Evolutionary conservation across 2,797 vertebrate genomes (phyloP), one percentile per base, ranked within the genome.

Genomic region (Erpetoichthys calabaricus): DNA sequence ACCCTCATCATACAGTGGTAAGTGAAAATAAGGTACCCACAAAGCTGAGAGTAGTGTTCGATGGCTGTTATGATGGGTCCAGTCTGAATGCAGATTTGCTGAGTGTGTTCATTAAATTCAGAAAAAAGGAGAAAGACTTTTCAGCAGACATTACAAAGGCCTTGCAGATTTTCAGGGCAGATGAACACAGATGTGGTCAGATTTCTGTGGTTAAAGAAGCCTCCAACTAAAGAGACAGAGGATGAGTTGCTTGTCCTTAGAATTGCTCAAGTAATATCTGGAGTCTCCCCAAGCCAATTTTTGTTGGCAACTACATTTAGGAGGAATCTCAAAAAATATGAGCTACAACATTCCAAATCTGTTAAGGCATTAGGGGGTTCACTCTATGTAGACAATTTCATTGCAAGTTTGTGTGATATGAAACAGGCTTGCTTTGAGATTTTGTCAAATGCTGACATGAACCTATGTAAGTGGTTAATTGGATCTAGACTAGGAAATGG

Each of bases 21-120:
- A 53, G 58, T 8, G 63, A 58, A 5, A 53, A 59, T 43, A 62
- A 57, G 7, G 45, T 44, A n/a, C 66, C 60, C 47, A 66, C 66
- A 0, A 66, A 56, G 41, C 52, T 63, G 10, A 46, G 57, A 57
- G 56, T 68, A 1, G 63, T 64, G 0, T 64, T 67, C 47, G 61
- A 68, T 66, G 60, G 59, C 9, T 44, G 63, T 3, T 6, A 64
- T 1, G 47, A 60, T 0, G 59, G 67, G 3, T 66, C 51, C 3
- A 66, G 66, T n/a, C 44, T 62, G 0, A 69, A 70, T 1, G 62
- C 61, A 56, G 25, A 71, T 42, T 57, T 66, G n/a, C 4, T 65
- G 4, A 47, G 45, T 43, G 10, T 72, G 1, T 51, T 71, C 1
- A 61, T 66, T 7, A 58, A 54, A 50, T 60, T 65, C 45, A 59